A percentile compares a stretch with the other conserved stretches of the same genome.
These are phyloP conservation scores for Perodicticus potto DNA, from an alignment of 2,797 vertebrate genomes.

Conservation along the genomic window DNA sequence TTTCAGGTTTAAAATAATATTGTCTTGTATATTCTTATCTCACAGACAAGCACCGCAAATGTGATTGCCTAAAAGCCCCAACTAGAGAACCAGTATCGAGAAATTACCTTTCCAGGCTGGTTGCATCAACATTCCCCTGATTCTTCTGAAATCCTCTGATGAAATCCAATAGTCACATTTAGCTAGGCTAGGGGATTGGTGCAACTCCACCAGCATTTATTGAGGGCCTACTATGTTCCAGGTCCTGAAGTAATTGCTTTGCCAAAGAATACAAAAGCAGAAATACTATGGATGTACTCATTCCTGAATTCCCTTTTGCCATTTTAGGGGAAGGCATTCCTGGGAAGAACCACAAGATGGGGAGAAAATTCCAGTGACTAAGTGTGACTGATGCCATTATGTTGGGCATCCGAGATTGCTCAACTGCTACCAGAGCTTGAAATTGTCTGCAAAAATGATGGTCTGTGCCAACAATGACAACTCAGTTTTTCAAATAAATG, in stretches of 20 bases:
- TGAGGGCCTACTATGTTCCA: background rate
- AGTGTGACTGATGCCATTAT: background rate
- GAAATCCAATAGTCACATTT: background rate
- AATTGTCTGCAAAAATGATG: background rate
- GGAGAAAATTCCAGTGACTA: background rate
- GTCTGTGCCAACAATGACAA: background rate
- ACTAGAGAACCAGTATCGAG: accelerated
- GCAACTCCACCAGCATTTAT: background rate
- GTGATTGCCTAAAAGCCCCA: accelerated
- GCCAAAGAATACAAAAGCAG: background rate
- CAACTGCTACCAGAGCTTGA: background rate
- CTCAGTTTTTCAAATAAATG: background rate
- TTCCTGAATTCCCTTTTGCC: background rate
- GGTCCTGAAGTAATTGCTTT: background rate
- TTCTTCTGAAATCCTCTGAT: background rate
- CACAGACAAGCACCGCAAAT: background rate
- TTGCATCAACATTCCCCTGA: background rate
- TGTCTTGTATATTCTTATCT: conserved; percentile 5
- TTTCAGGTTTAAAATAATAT: background rate
- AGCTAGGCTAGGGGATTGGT: background rate
- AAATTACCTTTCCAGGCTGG: background rate
- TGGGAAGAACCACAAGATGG: background rate
- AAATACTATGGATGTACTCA: background rate
- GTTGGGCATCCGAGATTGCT: background rate
- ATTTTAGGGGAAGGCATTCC: background rate